Conservation (phyloP, 1,140 invertebrate genomes). For the Lamellibrachia luymesi region DNA sequence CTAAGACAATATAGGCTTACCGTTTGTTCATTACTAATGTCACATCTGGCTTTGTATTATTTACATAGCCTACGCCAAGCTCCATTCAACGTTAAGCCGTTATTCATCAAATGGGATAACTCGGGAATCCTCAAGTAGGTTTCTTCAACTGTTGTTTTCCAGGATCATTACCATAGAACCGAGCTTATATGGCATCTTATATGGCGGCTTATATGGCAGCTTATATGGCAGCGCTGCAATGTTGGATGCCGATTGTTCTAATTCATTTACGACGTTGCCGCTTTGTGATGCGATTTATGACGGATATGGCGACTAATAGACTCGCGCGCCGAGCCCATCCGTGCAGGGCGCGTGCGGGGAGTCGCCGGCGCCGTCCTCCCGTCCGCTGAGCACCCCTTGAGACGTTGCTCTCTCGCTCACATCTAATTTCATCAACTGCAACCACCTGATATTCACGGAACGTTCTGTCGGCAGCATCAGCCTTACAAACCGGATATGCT, state of each 20-base stretch:
- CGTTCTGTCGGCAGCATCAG: not conserved
- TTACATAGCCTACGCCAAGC: not conserved
- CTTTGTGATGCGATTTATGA: conserved; percentile 5
- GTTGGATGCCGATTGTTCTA: not conserved
- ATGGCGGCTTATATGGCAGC: too few relatives aligned
- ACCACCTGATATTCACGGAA: not conserved
- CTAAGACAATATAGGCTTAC: not conserved
- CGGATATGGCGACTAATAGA: not conserved
- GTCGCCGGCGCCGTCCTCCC: not conserved
- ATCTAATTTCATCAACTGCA: not conserved
- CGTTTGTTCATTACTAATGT: not conserved
- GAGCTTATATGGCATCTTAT: not conserved
- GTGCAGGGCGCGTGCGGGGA: not conserved
- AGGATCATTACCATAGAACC: not conserved
- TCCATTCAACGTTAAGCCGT: not conserved
- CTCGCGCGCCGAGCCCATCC: not conserved
- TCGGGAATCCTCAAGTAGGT: not conserved
- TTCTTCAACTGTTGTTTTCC: not conserved
- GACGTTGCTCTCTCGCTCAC: not conserved
- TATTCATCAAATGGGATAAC: not conserved
- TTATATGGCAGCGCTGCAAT: not conserved
- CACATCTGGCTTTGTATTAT: not conserved
- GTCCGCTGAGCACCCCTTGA: not conserved
- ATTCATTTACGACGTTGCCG: not conserved
- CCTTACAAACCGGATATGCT: not conserved